Evolutionary conservation across 2,797 vertebrate genomes (phyloP).

Genomic region (Anabas testudineus): DNA sequence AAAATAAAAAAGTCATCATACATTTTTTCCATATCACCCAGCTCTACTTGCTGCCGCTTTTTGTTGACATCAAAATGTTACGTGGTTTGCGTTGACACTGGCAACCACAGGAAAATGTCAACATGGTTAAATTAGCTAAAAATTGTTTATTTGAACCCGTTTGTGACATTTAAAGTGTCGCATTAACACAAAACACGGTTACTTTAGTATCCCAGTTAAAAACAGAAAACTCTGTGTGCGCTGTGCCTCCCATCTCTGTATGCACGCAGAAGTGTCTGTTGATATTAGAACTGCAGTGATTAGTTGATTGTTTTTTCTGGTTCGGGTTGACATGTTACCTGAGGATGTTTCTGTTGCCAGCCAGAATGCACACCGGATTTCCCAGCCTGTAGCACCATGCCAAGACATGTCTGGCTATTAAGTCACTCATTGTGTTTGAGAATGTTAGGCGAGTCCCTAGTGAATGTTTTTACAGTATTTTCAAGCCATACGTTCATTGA

Average conservation of each 20-base stretch:
- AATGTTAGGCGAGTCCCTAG: not conserved
- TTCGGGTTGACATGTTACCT: no score
- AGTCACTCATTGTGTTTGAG: not conserved
- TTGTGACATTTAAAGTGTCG: slow-evolving; percentile 1
- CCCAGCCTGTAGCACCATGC: slow-evolving; percentile 22
- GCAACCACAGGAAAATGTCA: slow-evolving; percentile 6
- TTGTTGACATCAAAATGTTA: not conserved
- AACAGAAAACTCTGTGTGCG: not conserved
- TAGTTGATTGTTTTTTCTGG: no score
- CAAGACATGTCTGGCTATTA: slow-evolving; percentile 23
- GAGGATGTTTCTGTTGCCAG: not conserved
- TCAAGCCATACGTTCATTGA: not conserved
- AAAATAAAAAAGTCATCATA: no score
- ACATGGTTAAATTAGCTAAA: not conserved
- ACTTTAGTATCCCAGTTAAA: not conserved
- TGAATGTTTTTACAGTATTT: not conserved
- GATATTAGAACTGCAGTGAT: no score
- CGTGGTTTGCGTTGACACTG: not conserved
- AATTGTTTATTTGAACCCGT: slow-evolving; percentile 6
- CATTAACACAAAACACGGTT: slow-evolving; percentile 6
- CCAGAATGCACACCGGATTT: slow-evolving; percentile 24
- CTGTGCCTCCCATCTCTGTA: no score
- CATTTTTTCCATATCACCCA: no score
- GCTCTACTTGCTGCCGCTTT: not conserved
- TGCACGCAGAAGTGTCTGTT: no score